A percentile compares a stretch with the other conserved stretches of the same genome.
These are phyloP conservation scores for Spisula subtruncata DNA, from an alignment of 2,888 invertebrate genomes.

Conservation along the genomic window DNA sequence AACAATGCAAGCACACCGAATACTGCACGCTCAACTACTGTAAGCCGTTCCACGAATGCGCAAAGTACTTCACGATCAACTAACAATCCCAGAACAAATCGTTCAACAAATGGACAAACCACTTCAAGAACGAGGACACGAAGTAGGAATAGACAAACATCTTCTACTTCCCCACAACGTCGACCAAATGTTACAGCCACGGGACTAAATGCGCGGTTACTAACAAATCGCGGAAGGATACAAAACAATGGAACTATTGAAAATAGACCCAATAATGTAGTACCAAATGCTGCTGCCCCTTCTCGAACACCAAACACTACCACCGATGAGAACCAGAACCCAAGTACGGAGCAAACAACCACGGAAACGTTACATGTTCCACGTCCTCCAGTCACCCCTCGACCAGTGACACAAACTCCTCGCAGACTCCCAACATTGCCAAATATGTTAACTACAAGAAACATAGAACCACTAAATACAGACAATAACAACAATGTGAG, in stretches of 20 bases:
- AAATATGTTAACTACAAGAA: conserved; percentile 62
- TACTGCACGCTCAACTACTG: not conserved
- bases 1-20: conserved; percentile 33
- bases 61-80: conserved; percentile 31
- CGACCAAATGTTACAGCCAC: conserved; percentile 54
- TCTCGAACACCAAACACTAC: not conserved
- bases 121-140: conserved; percentile 56
- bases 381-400: conserved; percentile 60
- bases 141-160: conserved; percentile 46
- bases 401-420: conserved; percentile 50
- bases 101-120: conserved; percentile 35
- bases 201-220: conserved; percentile 56
- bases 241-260: conserved; percentile 54
- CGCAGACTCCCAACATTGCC: conserved; percentile 77
- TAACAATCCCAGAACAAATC: conserved; percentile 10
- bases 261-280: conserved; percentile 29
- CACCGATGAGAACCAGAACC: conserved; percentile 38
- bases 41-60: not conserved
- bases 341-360: conserved; percentile 36
- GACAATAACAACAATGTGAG: conserved; percentile 59
- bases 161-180: conserved; percentile 57
- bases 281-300: not conserved
- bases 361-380: conserved; percentile 40
- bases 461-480: conserved; percentile 31
- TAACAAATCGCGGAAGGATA: conserved; percentile 65